Evolutionary conservation across 2,797 vertebrate species (phyloP), one percentile per base, ranked within the genome.

Genomic region (Poeciliopsis infans): DNA sequence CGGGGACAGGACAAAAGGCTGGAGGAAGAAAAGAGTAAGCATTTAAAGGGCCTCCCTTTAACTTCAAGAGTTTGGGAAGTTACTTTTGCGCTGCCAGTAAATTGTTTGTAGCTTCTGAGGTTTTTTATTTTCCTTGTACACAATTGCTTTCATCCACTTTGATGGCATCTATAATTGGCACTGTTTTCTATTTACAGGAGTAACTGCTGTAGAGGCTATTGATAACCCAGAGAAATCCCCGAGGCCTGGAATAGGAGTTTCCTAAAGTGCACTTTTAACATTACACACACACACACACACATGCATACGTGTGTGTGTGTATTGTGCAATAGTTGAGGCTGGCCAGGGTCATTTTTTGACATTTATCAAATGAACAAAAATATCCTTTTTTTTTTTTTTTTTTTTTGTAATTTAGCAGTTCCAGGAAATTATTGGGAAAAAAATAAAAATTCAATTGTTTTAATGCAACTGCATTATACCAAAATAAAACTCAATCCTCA

Each of bases 1-100:
- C 91, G 88, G 90, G 89, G 89, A 92, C 92, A 93, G 91, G 92
- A 94, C 93, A 94, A 95, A 91, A 93, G 86, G 80, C 83, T 81
- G 83, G 77, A 87, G 88, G 87, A 93, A 89, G 86, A 93, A 94
- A 94, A 84, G 83, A 88, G 83, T 72, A 84, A 82, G 86, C 79
- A 72, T 87, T 93, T 89, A 87, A 94, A 92, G 90, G 85, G 82
- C 87, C 82, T n/a, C 85, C 88, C 92, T 94, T 93, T 93, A 91
- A 94, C 92, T 89, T 87, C 79, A 91, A 89, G 83, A 92, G 87
- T 93, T 92, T 83, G 73, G 87, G 85, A 91, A 94, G 93, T 93
- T 92, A 93, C 85, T 92, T 91, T 91, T 89, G 87, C 78, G 4
- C 78, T 91, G 88, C 88, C 92, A 91, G 92, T 90, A 89, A 39